These are phyloP conservation scores for Cyanoderma ruficeps DNA, from an alignment of 2,113 vertebrate genomes.

Conservation along the genomic window DNA sequence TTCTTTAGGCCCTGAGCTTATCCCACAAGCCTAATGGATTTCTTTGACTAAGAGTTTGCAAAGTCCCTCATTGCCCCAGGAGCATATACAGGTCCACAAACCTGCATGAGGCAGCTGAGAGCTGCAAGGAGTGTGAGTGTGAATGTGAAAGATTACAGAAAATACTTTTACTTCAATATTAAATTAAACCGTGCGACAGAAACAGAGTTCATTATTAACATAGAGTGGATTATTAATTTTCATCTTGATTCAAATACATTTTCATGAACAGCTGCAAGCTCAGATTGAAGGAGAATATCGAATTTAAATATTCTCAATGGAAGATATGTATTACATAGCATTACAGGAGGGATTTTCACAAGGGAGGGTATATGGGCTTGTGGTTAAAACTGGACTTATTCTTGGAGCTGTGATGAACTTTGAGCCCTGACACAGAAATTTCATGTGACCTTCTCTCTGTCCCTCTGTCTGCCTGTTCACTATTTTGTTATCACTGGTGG, in stretches of 20 bases:
- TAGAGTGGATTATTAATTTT: not conserved
- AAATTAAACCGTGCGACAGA: not conserved
- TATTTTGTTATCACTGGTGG: fast-evolving
- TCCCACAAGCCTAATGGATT: not conserved
- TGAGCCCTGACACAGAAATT: not conserved
- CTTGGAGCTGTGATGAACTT: not conserved
- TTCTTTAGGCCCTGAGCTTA: not conserved
- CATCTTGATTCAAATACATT: not conserved
- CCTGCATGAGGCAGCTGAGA: not conserved
- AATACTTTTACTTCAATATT: not conserved
- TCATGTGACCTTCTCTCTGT: not conserved
- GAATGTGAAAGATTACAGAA: not conserved
- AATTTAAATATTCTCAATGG: constrained; percentile 43
- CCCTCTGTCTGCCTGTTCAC: not conserved
- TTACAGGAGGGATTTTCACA: not conserved
- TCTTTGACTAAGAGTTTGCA: not conserved
- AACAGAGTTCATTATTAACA: not conserved
- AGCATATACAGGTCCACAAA: not conserved
- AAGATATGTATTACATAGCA: constrained; percentile 5
- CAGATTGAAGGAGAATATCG: not conserved
- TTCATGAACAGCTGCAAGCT: not conserved
- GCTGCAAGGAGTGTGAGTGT: not conserved
- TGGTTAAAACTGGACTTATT: not conserved
- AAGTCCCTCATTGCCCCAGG: not conserved
- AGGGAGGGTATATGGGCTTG: not conserved